Conservation (phyloP, 2,888 invertebrate genomes). For the Seladonia tumulorum region DNA sequence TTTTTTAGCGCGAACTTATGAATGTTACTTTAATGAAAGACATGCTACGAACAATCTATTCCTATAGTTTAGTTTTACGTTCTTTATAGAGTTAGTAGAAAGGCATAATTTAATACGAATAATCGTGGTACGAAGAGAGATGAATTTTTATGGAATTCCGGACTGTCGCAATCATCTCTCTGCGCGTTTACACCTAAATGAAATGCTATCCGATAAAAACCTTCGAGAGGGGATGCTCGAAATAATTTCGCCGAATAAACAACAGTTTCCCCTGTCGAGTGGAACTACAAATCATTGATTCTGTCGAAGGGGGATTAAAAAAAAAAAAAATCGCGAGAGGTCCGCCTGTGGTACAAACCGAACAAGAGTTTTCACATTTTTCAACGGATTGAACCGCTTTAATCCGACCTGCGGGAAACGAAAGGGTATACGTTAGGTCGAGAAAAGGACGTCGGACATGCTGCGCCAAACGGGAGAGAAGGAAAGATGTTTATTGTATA, state of each 20-base stretch:
- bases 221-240: constrained; percentile 7
- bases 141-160: background rate
- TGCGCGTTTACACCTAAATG: background rate
- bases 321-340: constrained; percentile 1
- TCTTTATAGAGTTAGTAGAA: too few relatives aligned
- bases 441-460: constrained; percentile 16
- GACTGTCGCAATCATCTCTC: background rate
- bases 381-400: constrained; percentile 39
- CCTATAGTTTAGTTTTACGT: too few relatives aligned
- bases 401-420: constrained; percentile 22
- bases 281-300: constrained; percentile 7
- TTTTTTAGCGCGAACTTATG: background rate
- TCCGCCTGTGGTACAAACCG: background rate
- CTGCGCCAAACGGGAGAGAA: constrained; percentile 11
- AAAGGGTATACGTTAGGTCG: constrained; percentile 4
- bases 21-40: too few relatives aligned
- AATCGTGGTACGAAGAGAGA: background rate
- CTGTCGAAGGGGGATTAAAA: constrained; percentile 7
- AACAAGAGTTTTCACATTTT: constrained; percentile 38
- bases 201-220: background rate
- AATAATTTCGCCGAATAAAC: constrained; percentile 3
- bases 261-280: background rate
- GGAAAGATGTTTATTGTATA: constrained; percentile 20
- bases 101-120: background rate
- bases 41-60: too few relatives aligned